Conservation (phyloP, 2,888 invertebrate species). For the Ichneumon xanthorius region DNA sequence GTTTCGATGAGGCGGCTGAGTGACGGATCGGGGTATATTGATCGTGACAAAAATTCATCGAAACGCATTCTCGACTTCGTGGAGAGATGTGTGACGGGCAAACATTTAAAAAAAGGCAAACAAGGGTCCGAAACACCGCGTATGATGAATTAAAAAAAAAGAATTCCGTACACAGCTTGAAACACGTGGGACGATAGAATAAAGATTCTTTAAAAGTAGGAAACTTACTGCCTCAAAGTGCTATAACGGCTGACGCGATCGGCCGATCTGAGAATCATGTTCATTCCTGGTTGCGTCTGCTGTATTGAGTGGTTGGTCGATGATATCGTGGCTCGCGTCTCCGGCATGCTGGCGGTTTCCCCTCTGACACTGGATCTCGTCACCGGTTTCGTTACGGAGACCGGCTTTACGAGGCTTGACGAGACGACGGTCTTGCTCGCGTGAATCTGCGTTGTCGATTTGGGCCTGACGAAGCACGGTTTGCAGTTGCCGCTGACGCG, state of each 20-base stretch:
- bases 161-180: conserved; percentile 14
- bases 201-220: conserved; percentile 20
- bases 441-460: conserved; percentile 77
- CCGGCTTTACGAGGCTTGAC: conserved; percentile 74
- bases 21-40: not conserved
- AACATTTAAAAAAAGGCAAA: not conserved
- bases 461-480: conserved; percentile 79
- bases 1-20: not conserved
- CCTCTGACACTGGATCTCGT: conserved; percentile 79
- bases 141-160: conserved; percentile 15
- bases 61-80: conserved; percentile 4
- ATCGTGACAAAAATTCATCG: not conserved
- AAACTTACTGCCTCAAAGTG: conserved; percentile 83
- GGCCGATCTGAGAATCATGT: conserved; percentile 81
- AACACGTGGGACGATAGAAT: not conserved
- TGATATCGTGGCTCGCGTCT: conserved; percentile 75
- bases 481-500: conserved; percentile 79
- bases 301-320: conserved; percentile 76
- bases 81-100: not conserved
- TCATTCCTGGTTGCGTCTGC: conserved; percentile 78
- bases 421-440: conserved; percentile 65
- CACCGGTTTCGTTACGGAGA: conserved; percentile 77
- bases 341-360: conserved; percentile 73
- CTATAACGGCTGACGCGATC: conserved; percentile 81
- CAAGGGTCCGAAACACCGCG: not conserved